Percentiles rank a stretch among this genome's conserved stretches.
These are phyloP conservation scores for Ptilorrhoa leucosticta DNA, from an alignment of 2,113 vertebrate genomes.

Conservation along the genomic window DNA sequence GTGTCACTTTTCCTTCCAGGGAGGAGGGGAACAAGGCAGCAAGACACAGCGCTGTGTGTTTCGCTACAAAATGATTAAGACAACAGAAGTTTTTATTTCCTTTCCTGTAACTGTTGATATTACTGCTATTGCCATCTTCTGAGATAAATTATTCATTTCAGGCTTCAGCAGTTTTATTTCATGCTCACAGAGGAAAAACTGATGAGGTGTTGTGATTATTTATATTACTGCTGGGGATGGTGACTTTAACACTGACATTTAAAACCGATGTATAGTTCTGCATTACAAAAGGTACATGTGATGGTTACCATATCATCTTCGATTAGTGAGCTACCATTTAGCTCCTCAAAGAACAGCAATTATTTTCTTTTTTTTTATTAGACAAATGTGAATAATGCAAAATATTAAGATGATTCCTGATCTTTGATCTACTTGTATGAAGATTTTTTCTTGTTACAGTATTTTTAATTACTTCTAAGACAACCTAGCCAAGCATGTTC, in stretches of 20 bases:
- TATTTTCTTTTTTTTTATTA: not conserved
- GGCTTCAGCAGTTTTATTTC: not conserved
- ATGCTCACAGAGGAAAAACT: not conserved
- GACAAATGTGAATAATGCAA: not conserved
- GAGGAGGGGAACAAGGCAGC: not conserved
- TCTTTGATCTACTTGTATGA: not conserved
- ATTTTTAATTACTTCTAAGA: not conserved
- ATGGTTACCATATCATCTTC: not conserved
- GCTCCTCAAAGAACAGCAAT: not conserved
- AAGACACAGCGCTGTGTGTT: not conserved
- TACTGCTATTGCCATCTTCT: not conserved
- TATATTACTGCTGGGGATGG: not conserved
- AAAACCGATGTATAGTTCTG: not conserved
- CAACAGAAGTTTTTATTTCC: not conserved
- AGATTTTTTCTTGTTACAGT: not conserved
- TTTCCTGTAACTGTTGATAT: not conserved
- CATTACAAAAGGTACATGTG: not conserved
- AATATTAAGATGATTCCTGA: not conserved
- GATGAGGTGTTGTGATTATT: not conserved
- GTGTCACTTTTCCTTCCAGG: not conserved
- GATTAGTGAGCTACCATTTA: not conserved
- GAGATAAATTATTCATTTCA: conserved; percentile 1
- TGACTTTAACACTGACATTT: not conserved
- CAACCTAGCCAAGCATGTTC: not conserved
- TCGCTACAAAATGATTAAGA: not conserved